Base-by-base conservation (phyloP, 92 coral and sea anemone genomes). In the Epizoanthus scotinus region DNA sequence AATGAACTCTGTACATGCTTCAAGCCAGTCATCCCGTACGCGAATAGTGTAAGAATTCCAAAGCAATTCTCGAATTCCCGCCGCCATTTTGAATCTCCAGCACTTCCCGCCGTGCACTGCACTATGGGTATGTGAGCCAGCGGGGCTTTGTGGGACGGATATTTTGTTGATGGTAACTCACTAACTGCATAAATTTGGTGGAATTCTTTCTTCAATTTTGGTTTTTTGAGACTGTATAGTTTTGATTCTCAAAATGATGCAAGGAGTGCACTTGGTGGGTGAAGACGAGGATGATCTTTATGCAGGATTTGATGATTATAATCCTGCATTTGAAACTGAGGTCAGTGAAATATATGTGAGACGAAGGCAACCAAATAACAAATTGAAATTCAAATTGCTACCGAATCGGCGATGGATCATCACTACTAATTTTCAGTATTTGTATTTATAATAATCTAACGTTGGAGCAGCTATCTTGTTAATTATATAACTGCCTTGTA, bases 261-360 rank as follows among this genome's bases (percentile, higher is more conserved):
- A 88, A 26, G 88, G 92, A 63, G 98, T 96, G 44, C 99, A 96
- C 87, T 91, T 96, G 78, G 99, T 96, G 56, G 99, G 99, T 24
- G 98, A 96, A 24, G 99, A 95, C 31, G 99, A 93, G 53, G 94
- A 93, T 15, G 99, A 93, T 71, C 75, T 93, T 63, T 96, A 96
- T 89, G 91, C 98, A 65, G 99, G 99, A 28, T 96, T 92, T 57
- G 94, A 96, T 67, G 99, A 91, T n/a, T 96, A 96, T 54, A 95
- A 93, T 75, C 94, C 96, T 18, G 99, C 98, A 55, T 96, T 96
- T 84, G 99, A 94, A 68, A 94, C 98, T 67, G 98, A 96, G 98
- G 99, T 96, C 66, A 71, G 87, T 31, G 22, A 34, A 44, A 44
- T 31, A n/a, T 14, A 57, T 10, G 42, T 6, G 15, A 31, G 13